Base-by-base conservation (phyloP, 2,797 vertebrate genomes). In the Gastrophryne carolinensis region DNA sequence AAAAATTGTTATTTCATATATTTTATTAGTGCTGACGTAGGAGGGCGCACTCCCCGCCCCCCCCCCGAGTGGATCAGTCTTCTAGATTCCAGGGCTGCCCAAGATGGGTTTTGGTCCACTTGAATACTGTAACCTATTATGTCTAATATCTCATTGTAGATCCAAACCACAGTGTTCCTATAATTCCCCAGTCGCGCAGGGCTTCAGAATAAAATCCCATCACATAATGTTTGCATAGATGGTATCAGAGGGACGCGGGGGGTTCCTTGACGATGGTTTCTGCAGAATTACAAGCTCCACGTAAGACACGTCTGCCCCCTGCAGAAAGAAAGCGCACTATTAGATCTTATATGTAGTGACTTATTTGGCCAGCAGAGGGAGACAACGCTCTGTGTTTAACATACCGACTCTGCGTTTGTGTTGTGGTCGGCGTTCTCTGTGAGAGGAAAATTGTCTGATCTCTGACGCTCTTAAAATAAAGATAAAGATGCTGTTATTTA, bases 201-300 rank as follows among this genome's bases (percentile, higher is more conserved):
- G 1, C 29, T 5, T 30, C 10, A n/a, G 39, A 39, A 15, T 39
- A 39, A 54, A 29, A 4, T 32, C n/a, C 1, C 5, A 8, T 77
- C 67, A 77, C 66, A 77, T 30, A 12, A 77, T 77, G 9, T 29
- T 52, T 3, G 74, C 74, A 21, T 77, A 77, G 6, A 77, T 30
- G 3, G 74, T 77, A n/a, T 29, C 26, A 21, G 10, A 15, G 21
- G 35, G 15, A 29, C 29, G 21, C 11, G 10, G 23, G 12, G 7
- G 29, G n/a, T 30, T 32, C 27, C 19, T 13, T 12, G 15, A 32
- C 17, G 53, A 3, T 5, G 44, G 29, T 32, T 64, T 63, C 17
- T 35, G 58, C 3, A 34, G 12, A 21, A 70, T 30, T 37, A 70
- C 57, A 12, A 77, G 50, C 29, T 77, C 74, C 66, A 77, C 66